These are phyloP conservation scores for Hydrozoanthus gracilis DNA, from an alignment of 92 coral and sea anemone species.

Conservation along the genomic window DNA sequence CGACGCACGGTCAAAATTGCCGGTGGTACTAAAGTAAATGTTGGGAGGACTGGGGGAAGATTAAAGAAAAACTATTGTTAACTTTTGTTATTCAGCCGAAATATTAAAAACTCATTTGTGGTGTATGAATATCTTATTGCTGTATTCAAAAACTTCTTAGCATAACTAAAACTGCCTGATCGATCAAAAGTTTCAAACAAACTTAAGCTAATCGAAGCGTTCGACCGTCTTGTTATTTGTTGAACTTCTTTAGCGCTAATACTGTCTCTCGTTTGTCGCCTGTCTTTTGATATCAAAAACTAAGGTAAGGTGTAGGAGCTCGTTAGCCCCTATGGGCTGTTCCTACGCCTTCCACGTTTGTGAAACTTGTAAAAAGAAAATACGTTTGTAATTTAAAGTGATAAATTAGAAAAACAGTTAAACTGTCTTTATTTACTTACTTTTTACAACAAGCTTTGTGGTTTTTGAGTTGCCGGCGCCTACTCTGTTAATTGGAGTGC, in stretches of 20 bases:
- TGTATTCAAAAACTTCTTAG: no score
- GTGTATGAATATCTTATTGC: no score
- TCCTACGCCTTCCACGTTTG: no score
- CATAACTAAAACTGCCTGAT: no score
- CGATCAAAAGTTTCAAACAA: background rate
- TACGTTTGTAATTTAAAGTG: background rate
- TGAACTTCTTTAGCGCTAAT: no score
- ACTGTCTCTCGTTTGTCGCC: no score
- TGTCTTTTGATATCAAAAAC: no score
- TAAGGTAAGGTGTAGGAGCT: no score
- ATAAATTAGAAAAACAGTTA: background rate
- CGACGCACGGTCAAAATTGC: conserved; percentile 77
- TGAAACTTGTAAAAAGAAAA: no score
- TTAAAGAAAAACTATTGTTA: background rate
- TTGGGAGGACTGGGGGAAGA: conserved; percentile 76
- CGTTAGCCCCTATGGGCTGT: no score
- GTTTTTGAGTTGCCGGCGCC: conserved; percentile 74
- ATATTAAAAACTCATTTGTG: background rate
- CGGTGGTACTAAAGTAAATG: conserved; percentile 80
- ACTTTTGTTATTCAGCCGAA: background rate
- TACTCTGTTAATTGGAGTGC: conserved; percentile 87
- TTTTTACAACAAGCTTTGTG: conserved; percentile 77
- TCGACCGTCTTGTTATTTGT: no score
- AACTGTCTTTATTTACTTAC: conserved; percentile 46
- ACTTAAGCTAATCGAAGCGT: background rate